These are phyloP conservation scores for Paedocypris micromegethes DNA, from an alignment of 2,797 vertebrate genomes.

Conservation along the genomic window DNA sequence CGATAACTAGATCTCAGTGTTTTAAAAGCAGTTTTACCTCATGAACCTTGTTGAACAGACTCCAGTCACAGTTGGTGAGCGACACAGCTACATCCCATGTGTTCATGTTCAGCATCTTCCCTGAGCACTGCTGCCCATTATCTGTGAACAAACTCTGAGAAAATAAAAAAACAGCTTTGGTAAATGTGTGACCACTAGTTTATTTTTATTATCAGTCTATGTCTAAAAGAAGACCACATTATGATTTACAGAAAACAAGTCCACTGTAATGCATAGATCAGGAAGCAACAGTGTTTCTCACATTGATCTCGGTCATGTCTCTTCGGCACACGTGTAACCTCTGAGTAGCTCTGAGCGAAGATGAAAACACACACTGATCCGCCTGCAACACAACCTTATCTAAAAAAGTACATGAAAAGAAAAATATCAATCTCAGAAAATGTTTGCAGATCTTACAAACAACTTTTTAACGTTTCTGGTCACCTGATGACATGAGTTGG, in stretches of 20 bases:
- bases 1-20: too few relatives aligned
- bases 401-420: constrained; percentile 58
- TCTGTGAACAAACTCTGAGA: constrained; percentile 81
- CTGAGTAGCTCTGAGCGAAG: constrained; percentile 74
- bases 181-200: too few relatives aligned
- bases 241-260: too few relatives aligned
- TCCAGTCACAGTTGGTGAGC: constrained; percentile 91
- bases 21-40: constrained; percentile 69
- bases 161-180: constrained; percentile 13
- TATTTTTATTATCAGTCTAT: too few relatives aligned
- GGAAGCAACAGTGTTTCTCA: constrained; percentile 56
- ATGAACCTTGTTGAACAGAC: constrained; percentile 85
- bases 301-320: constrained; percentile 82
- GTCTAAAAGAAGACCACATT: too few relatives aligned
- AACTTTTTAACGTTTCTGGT: too few relatives aligned
- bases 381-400: constrained; percentile 84
- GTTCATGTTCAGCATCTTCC: constrained; percentile 87
- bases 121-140: constrained; percentile 79
- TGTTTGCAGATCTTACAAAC: not conserved
- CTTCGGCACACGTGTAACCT: constrained; percentile 86
- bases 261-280: not conserved
- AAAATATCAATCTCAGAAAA: constrained; percentile 43
- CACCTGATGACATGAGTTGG: too few relatives aligned
- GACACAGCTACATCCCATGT: constrained; percentile 93
- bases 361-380: constrained; percentile 80